Evolutionary conservation across 2,797 vertebrate species (phyloP), one percentile per base, ranked within the genome.

Genomic region (Myotis myotis): DNA sequence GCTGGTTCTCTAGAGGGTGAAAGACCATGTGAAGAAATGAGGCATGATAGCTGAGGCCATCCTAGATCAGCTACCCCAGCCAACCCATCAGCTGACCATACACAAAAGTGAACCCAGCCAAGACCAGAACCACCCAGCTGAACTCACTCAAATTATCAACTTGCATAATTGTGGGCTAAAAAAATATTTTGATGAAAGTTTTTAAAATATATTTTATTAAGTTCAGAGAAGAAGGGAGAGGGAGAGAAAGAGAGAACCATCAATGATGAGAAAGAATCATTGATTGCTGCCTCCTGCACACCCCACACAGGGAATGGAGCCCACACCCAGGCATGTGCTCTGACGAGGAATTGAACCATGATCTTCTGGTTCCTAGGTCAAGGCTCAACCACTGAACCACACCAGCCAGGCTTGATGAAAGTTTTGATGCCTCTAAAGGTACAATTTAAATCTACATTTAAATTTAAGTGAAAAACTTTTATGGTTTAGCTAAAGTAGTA

Each of bases 401-500:
- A 62, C 60, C 60, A 62, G 60, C 60, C 6, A 2, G 13, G 60
- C 60, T 92, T 76, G 55, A 93, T 84, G 60, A 0, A 38, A 81
- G 94, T 94, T 93, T 62, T 92, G 70, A 86, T 76, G 78, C 33
- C 62, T 85, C 89, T 75, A 74, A 76, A 89, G 16, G 25, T 51
- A 19, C 60, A 64, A 47, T 75, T 89, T 79, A 91, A 92, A 79
- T 89, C 75, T 88, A 28, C 30, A 82, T 90, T 94, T 88, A 96
- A 75, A 82, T 92, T 90, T 17, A 93, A 62, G 28, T 28, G n/a
- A 25, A 87, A 83, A 89, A 60, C 20, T 23, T 93, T 72, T 72
- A 66, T n/a, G 33, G 33, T 64, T 79, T 75, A 76, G 30, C 62
- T 93, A 72, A 95, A 89, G 36, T 38, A 92, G 72, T 60, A n/a